Conservation (phyloP, 2,888 invertebrate species). For the Labia minor region DNA sequence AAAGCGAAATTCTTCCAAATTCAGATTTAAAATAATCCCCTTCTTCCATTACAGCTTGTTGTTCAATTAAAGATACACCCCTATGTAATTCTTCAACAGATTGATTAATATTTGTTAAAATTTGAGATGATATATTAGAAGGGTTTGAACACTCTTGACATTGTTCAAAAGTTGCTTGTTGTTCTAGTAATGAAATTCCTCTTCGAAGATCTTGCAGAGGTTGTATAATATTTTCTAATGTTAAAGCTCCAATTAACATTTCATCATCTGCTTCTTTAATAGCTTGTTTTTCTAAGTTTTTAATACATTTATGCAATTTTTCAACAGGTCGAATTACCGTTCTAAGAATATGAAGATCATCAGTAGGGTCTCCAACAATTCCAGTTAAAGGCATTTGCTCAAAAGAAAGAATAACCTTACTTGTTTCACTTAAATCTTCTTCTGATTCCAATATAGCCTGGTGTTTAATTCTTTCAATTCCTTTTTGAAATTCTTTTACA, state of each 20-base stretch:
- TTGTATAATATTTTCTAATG: slow-evolving; percentile 16
- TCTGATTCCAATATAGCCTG: slow-evolving; percentile 34
- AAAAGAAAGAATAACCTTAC: slow-evolving; percentile 23
- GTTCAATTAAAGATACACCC: slow-evolving; percentile 31
- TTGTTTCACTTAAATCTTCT: slow-evolving; percentile 29
- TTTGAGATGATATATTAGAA: background rate
- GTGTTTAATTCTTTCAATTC: slow-evolving; percentile 37
- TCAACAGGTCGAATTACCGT: slow-evolving; percentile 22
- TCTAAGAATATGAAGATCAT: slow-evolving; percentile 17
- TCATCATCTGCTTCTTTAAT: slow-evolving; percentile 50
- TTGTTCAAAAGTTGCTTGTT: background rate
- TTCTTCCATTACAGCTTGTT: slow-evolving; percentile 20
- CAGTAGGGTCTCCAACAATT: background rate
- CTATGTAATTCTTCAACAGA: slow-evolving; percentile 32
- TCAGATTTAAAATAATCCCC: slow-evolving; percentile 13
- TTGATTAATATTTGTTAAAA: background rate
- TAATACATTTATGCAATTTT: slow-evolving; percentile 18
- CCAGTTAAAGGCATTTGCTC: background rate
- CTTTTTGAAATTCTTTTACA: slow-evolving; percentile 40
- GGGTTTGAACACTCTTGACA: background rate
- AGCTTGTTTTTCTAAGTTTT: slow-evolving; percentile 29
- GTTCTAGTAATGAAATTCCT: slow-evolving; percentile 14
- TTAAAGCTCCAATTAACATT: slow-evolving; percentile 40
- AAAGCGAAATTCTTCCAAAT: background rate
- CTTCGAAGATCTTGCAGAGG: slow-evolving; percentile 19